Evolutionary conservation across 2,888 invertebrate species (phyloP), one percentile per base, ranked within the genome.

Genomic region (Caenorhabditis drosophilae): DNA sequence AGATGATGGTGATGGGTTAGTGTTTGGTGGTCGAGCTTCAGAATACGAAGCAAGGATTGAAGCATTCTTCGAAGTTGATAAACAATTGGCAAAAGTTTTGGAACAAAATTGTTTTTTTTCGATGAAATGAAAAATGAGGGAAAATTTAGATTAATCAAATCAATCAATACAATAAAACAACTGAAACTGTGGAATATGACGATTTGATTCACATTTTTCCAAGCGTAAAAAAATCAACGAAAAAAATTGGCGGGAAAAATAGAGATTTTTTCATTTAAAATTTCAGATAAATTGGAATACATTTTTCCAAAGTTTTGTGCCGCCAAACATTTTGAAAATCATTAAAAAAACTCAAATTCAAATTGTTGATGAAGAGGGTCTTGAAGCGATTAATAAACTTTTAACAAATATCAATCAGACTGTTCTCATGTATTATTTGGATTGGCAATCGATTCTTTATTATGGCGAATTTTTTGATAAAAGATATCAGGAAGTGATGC

Each of bases 401-500:
- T 3, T 48, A 4, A 4, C 11, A 12, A 48, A 11, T 15, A 35
- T 20, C 4, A 36, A 48, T 22, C 2, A 18, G 26, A 48, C 49
- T n/a, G 26, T 3, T 2, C 40, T 49, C 4, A 2, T 25, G 15
- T 40, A 49, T 40, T 49, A 49, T 38, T 26, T 49, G 2, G 49
- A 49, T 18, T 49, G 49, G 49, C 38, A 38, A 15, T 26, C 49
- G 6, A 18, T 49, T 12, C 31, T 49, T 16, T 49, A 49, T 27
- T 49, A 25, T 27, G 49, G 49, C 3, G 49, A 49, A 26, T 49
- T 49, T 36, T 49, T 49, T 16, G 49, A 49, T 22, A 2, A 1
- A 3, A 3, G 49, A 25, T 49, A 49, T 38, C 49, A 40, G 22
- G 40, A 49, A 38, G 40, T 40, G 15, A 49, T 49, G 49, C 38